Evolutionary conservation across 2,888 invertebrate species (phyloP).

Genomic region (Synergus japonicus): DNA sequence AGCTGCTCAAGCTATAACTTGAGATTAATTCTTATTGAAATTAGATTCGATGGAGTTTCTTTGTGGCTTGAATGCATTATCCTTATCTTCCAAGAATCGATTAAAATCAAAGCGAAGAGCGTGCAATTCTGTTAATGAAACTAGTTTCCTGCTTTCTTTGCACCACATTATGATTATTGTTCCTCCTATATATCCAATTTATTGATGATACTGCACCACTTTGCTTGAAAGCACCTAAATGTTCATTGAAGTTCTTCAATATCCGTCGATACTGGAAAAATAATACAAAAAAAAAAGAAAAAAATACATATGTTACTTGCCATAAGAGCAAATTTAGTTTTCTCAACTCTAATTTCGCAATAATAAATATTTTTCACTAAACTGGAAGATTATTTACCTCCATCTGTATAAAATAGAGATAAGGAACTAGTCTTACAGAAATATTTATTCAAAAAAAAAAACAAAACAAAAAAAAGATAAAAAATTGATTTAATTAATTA

Average conservation of each 20-base stretch:
- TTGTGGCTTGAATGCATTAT: background rate
- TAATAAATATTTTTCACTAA: no score
- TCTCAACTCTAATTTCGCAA: no score
- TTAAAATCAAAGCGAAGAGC: background rate
- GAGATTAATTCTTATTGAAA: background rate
- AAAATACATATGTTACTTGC: no score
- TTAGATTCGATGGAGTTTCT: background rate
- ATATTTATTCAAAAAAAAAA: no score
- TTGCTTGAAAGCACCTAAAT: background rate
- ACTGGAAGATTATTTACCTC: no score
- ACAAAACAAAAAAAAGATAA: no score
- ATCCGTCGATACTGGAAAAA: background rate
- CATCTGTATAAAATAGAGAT: no score
- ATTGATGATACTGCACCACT: slow-evolving; percentile 7
- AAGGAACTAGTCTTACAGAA: no score
- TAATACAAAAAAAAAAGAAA: background rate
- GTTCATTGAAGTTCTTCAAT: background rate
- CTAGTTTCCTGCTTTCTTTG: background rate
- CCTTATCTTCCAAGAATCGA: background rate
- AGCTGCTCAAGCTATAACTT: background rate
- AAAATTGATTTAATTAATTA: no score
- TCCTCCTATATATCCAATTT: background rate
- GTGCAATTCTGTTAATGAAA: slow-evolving; percentile 3
- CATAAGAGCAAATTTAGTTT: no score
- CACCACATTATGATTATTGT: slow-evolving; percentile 2